These are phyloP conservation scores for Drosophila lini DNA, from an alignment of 1,140 invertebrate genomes.

Conservation along the genomic window DNA sequence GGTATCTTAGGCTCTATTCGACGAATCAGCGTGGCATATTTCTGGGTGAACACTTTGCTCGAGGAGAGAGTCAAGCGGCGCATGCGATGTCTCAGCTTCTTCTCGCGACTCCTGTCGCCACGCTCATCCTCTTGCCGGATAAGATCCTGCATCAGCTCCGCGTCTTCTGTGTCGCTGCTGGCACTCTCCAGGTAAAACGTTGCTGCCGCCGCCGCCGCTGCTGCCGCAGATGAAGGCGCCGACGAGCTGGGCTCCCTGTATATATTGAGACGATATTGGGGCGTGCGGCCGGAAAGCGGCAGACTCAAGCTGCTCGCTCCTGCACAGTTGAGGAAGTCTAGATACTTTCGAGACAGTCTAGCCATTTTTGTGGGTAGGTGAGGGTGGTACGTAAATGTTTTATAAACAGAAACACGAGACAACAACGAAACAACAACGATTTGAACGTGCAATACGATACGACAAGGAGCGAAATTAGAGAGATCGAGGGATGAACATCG, in stretches of 20 bases:
- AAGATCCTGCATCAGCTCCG: slow-evolving; percentile 79
- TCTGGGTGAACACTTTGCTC: slow-evolving; percentile 85
- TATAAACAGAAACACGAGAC: slow-evolving; percentile 55
- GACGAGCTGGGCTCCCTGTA: slow-evolving; percentile 57
- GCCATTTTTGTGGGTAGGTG: slow-evolving; percentile 2
- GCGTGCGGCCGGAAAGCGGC: slow-evolving; percentile 54
- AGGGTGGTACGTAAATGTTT: slow-evolving; percentile 36
- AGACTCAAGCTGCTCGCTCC: slow-evolving; percentile 64
- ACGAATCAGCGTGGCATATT: slow-evolving; percentile 85
- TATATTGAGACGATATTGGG: slow-evolving; percentile 68
- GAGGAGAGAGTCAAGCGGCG: slow-evolving; percentile 86
- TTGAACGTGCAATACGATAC: slow-evolving; percentile 63
- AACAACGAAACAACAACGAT: slow-evolving; percentile 58
- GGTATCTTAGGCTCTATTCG: slow-evolving; percentile 72
- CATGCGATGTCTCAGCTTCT: slow-evolving; percentile 85
- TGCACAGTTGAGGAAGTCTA: slow-evolving; percentile 72
- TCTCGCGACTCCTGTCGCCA: slow-evolving; percentile 79
- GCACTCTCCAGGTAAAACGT: slow-evolving; percentile 71
- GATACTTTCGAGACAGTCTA: slow-evolving; percentile 65
- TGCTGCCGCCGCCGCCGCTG: slow-evolving; percentile 60
- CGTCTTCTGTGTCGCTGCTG: slow-evolving; percentile 72
- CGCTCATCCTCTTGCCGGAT: slow-evolving; percentile 86
- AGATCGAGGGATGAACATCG: slow-evolving; percentile 55
- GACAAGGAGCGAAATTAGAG: slow-evolving; percentile 50
- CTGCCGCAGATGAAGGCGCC: slow-evolving; percentile 41